Conservation (phyloP, 92 coral and sea anemone genomes). For the Muricea muricata region DNA sequence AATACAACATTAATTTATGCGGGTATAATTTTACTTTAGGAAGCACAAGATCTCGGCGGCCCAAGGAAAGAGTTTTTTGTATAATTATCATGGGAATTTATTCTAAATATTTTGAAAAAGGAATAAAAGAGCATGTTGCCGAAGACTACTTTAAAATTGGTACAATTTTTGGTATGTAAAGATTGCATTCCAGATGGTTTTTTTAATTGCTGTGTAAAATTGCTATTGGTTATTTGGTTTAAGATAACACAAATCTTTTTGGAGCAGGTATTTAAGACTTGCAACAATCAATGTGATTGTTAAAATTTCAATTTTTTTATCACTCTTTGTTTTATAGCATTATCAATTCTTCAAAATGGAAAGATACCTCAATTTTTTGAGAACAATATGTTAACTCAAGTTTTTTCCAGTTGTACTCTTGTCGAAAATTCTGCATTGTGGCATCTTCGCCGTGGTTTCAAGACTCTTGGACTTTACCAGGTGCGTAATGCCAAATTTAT, state of each 20-base stretch:
- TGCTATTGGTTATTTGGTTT: no score
- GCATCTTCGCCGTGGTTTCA: neutral
- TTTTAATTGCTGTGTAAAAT: no score
- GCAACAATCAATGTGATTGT: neutral
- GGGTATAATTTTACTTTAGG: neutral
- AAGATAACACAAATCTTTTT: neutral
- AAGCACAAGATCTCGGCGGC: slow-evolving; percentile 4
- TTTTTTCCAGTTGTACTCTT: no score
- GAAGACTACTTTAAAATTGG: neutral
- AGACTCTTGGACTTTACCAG: neutral
- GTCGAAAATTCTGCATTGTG: neutral
- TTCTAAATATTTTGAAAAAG: slow-evolving; percentile 1
- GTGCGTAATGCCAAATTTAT: no score
- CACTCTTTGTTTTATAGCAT: slow-evolving; percentile 8
- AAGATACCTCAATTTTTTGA: slow-evolving; percentile 33
- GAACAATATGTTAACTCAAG: neutral
- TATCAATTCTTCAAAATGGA: slow-evolving; percentile 61
- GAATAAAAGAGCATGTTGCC: neutral
- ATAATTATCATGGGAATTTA: neutral
- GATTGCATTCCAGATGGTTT: no score
- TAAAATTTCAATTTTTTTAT: neutral
- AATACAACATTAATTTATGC: no score
- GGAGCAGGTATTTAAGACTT: neutral
- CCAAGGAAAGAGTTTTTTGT: neutral
- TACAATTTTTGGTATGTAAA: slow-evolving; percentile 17